These are phyloP conservation scores for Sitta europaea DNA, from an alignment of 2,113 vertebrate genomes.

Conservation along the genomic window DNA sequence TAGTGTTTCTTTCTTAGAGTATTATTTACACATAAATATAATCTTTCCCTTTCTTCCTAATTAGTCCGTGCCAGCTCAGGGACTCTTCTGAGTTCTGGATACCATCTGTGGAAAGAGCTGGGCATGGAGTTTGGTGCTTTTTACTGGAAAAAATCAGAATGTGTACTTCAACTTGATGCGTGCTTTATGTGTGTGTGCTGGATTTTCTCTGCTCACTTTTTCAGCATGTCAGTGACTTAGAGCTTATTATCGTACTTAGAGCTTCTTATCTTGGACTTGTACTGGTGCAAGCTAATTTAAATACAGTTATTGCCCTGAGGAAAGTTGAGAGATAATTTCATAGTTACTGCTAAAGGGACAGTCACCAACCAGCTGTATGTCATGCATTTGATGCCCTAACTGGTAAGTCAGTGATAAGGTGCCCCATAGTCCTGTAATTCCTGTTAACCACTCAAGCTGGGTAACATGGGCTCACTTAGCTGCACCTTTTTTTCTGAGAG, in stretches of 20 bases:
- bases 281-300: not conserved
- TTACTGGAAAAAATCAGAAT: not conserved
- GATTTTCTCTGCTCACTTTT: not conserved
- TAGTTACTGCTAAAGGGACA: not conserved
- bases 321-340: not conserved
- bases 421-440: accelerated
- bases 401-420: not conserved
- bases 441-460: not conserved
- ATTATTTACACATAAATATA: not conserved
- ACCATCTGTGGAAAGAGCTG: not conserved
- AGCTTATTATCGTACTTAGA: not conserved
- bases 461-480: not conserved
- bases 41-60: constrained; percentile 17
- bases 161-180: not conserved
- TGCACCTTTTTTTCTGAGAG: not conserved
- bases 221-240: not conserved
- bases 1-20: not conserved
- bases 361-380: not conserved
- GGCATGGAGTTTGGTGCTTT: not conserved
- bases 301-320: not conserved
- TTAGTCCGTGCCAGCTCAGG: not conserved
- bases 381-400: not conserved
- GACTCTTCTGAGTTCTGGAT: not conserved
- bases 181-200: not conserved
- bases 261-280: not conserved